Base-by-base conservation (phyloP, 2,113 vertebrate species). In the Falcunculus frontatus region DNA sequence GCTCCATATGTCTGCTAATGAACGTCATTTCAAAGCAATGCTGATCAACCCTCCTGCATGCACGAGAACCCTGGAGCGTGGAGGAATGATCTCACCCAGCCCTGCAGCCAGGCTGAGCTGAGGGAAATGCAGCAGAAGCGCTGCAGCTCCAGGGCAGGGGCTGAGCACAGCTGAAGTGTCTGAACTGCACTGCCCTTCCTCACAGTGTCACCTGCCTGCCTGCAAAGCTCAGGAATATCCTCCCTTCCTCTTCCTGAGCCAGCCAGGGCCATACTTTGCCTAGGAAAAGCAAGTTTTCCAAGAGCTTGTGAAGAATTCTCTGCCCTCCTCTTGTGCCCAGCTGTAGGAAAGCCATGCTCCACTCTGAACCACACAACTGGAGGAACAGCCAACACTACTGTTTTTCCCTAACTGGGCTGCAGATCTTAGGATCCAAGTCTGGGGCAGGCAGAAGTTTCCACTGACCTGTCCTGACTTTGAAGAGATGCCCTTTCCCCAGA, bases 301-400 rank as follows among this genome's bases (percentile, higher is more conserved):
- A 70, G 35, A 75, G 64, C 25, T 63, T 60, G 25, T 44, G 69
- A 84, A 63, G 73, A 87, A 84, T 57, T 49, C 46, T 49, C 26
- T 56, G 32, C n/a, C 14, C 11, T 85, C 16, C 33, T 52, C 55
- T 30, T 20, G 30, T 53, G 86, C 55, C 25, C 67, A 63, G 75
- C 53, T 77, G 19, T 16, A 47, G 35, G 33, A 68, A 79, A 75
- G 68, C 44, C 19, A 3, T 11, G 39, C 32, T 89, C 22, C 42
- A 56, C 16, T n/a, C 27, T 37, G 19, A 72, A 27, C 44, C 21
- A 11, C 1, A 8, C 27, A 62, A 14, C 21, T 3, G 13, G 17
- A 74, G n/a, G 8, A 16, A 56, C 0, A 63, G 13, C 47, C 70
- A 84, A 12, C 13, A 17, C 4, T 13, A 3, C 7, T 27, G 15